These are phyloP conservation scores for Enoplosus armatus DNA, from an alignment of 2,797 vertebrate genomes.

Conservation along the genomic window DNA sequence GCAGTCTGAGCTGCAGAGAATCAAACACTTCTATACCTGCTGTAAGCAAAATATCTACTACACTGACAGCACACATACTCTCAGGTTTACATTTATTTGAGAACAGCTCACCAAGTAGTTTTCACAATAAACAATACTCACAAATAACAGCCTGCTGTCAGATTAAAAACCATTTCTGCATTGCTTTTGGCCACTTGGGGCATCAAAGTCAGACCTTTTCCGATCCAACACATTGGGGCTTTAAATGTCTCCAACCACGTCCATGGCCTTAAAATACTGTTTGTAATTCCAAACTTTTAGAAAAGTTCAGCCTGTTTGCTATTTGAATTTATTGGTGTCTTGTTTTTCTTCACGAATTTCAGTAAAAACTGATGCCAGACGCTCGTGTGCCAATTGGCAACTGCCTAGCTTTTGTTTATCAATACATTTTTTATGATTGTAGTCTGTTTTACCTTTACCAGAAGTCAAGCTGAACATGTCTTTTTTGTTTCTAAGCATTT, in stretches of 20 bases:
- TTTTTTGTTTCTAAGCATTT: conserved; percentile 25
- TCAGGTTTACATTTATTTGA: background rate
- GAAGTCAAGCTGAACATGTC: conserved; percentile 26
- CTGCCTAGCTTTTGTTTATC: conserved; percentile 20
- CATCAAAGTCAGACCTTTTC: background rate
- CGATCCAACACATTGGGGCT: background rate
- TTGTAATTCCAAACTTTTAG: background rate
- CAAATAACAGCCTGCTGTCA: conserved; percentile 13
- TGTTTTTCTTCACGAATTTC: conserved; percentile 3
- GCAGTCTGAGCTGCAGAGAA: conserved; percentile 2
- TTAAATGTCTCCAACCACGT: background rate
- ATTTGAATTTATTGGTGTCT: background rate
- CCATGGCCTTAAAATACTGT: background rate
- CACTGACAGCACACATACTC: conserved; percentile 8
- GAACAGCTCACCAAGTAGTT: background rate
- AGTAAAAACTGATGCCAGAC: background rate
- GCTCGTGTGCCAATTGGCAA: background rate
- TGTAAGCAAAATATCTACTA: background rate
- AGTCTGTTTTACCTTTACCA: background rate
- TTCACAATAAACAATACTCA: background rate
- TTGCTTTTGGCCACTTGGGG: background rate
- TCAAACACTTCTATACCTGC: conserved; percentile 4
- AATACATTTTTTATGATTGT: conserved; percentile 36
- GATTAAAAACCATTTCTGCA: background rate
- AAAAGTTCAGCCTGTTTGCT: background rate